Conservation (phyloP, 2,888 invertebrate genomes). For the Scrobipalpa costella region DNA sequence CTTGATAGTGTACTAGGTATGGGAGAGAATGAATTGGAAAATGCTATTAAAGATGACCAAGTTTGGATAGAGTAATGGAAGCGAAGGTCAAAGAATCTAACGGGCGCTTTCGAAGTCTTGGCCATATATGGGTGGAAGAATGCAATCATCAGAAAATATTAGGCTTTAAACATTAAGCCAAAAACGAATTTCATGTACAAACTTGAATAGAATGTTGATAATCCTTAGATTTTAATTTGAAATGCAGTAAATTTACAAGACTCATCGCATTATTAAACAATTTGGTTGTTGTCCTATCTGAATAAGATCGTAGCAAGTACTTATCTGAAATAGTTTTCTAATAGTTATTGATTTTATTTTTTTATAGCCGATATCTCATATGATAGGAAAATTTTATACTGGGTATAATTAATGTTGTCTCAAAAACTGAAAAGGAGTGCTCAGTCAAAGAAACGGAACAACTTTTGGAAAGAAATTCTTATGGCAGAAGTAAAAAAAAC, state of each 20-base stretch:
- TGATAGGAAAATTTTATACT: no score
- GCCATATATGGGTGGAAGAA: conserved; percentile 1
- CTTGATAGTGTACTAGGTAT: background rate
- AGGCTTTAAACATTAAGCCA: conserved; percentile 2
- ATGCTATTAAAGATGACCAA: conserved; percentile 13
- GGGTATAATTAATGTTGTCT: no score
- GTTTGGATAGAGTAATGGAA: conserved; percentile 14
- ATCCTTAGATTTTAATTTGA: background rate
- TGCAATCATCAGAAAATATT: background rate
- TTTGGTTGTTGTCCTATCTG: background rate
- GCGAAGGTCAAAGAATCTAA: conserved; percentile 14
- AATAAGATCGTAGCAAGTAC: background rate
- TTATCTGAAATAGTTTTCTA: background rate
- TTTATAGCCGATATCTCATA: no score
- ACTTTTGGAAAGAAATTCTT: no score
- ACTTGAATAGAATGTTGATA: conserved; percentile 6
- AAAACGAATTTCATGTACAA: conserved; percentile 4
- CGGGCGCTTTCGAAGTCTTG: conserved; percentile 1
- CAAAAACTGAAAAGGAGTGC: no score
- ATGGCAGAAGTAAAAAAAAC: no score
- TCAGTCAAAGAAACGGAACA: no score
- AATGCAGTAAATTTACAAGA: background rate
- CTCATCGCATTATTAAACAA: background rate
- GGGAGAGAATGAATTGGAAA: conserved; percentile 18
- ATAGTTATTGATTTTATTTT: no score